Base-by-base conservation (phyloP, 2,888 invertebrate species). In the Sarcophaga caerulescens region DNA sequence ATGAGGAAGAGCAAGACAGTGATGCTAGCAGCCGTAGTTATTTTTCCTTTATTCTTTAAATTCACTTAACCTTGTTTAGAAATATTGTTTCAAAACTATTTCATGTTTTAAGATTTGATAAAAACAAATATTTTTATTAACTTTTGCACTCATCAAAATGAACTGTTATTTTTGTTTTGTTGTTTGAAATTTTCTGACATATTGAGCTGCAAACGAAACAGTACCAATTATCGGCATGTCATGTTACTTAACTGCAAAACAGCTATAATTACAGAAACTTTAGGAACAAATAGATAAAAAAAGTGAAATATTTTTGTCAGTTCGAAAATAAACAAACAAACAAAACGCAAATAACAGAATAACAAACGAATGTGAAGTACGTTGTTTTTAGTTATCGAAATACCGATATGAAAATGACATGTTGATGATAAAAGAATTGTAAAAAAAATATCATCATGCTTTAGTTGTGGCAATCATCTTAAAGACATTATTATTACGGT, bases 151-250 rank as follows among this genome's bases (percentile, higher is more conserved):
- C 8, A 35, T 8, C 35, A 10, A 35, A 35, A 35, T 35, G 35
- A 35, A 35, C 35, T 8, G 35, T 10, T 35, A 10, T 1, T 35
- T 35, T 35, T 10, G 8, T 35, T 35, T 35, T 35, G 0, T 35
- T 2, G 1, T 35, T 3, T 35, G 10, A 35, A 8, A 35, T 35
- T 0, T 52, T 52, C 52, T 52, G 52, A 12, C 47, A 52, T 17
- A 5, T 52, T 52, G 17, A 12, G 17, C 17, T 52, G 52, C 52
- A 17, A 5, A 3, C 5, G 17, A 52, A 52, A 52, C 4, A n/a
- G 21, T 68, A 65, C 47, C 45, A 83, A 85, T 80, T 80, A 79
- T 57, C 65, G 71, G 14, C 25, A 68, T 82, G 84, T 77, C 76
- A 73, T 85, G 81, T 81, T 74, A 19, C 60, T 21, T 47, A 78